Evolutionary conservation across 2,888 invertebrate genomes (phyloP).

Genomic region (Nomada goodeniana): DNA sequence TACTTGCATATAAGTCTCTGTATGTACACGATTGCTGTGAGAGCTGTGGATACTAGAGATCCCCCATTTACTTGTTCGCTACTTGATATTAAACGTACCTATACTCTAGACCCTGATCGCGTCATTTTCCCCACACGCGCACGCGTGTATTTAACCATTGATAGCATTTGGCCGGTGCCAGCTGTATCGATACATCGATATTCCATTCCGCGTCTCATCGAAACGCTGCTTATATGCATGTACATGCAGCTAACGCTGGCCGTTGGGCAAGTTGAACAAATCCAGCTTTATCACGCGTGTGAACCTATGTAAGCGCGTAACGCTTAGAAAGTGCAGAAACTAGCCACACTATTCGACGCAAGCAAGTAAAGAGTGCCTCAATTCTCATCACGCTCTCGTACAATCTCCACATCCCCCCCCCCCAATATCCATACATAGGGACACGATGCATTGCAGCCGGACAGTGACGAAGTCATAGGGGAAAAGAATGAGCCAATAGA

Average conservation of each 20-base stretch:
- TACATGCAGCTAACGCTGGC: neutral
- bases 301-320: slow-evolving; percentile 16
- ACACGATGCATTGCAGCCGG: slow-evolving; percentile 30
- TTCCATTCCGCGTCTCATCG: too few species aligned
- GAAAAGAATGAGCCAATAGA: slow-evolving; percentile 49
- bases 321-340: slow-evolving; percentile 29
- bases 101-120: too few species aligned
- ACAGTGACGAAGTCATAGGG: slow-evolving; percentile 9
- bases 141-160: too few species aligned
- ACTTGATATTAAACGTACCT: too few species aligned
- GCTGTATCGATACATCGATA: too few species aligned
- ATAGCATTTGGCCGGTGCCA: too few species aligned
- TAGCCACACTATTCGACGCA: slow-evolving; percentile 17
- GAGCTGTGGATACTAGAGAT: too few species aligned
- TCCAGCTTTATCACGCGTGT: slow-evolving; percentile 9
- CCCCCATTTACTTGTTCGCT: too few species aligned
- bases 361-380: slow-evolving; percentile 39
- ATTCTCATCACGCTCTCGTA: slow-evolving; percentile 21
- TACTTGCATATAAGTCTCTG: too few species aligned
- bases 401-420: neutral
- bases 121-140: too few species aligned
- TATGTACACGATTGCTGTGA: too few species aligned
- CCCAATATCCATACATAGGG: neutral
- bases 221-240: too few species aligned
- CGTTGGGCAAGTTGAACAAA: neutral